Evolutionary conservation across 2,113 vertebrate species (phyloP).

Genomic region (Aldabrachelys gigantea): DNA sequence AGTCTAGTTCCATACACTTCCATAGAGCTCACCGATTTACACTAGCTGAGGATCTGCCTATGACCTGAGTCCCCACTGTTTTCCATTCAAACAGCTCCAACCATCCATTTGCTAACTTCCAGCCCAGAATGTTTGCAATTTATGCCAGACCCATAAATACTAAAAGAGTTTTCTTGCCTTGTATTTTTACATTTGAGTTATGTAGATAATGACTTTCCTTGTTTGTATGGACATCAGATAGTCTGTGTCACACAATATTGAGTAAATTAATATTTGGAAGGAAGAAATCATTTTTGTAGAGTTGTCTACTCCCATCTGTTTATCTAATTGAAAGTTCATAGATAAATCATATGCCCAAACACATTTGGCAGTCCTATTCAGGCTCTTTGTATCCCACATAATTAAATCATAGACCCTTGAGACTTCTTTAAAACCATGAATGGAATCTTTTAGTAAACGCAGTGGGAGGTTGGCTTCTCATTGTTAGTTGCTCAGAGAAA

Average conservation of each 20-base stretch:
- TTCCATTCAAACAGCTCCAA: neutral
- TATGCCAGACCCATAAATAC: neutral
- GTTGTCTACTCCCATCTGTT: conserved; percentile 55
- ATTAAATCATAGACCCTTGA: conserved; percentile 54
- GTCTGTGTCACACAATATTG: conserved; percentile 18
- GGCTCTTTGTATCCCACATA: conserved; percentile 43
- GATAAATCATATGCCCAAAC: conserved; percentile 42
- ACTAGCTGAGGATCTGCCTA: neutral
- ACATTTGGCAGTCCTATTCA: conserved; percentile 6
- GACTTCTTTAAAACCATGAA: conserved; percentile 42
- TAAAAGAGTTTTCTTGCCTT: conserved; percentile 4
- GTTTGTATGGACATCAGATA: conserved; percentile 27
- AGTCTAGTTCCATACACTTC: neutral
- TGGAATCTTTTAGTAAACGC: conserved; percentile 64
- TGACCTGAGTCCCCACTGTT: neutral
- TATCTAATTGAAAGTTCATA: conserved; percentile 50
- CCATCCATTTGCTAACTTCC: neutral
- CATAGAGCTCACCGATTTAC: neutral
- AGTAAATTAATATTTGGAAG: conserved; percentile 59
- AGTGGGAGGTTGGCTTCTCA: conserved; percentile 2
- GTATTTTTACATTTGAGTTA: conserved; percentile 16
- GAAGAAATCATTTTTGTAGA: conserved; percentile 45
- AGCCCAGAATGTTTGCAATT: neutral
- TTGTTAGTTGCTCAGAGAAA: conserved; percentile 29
- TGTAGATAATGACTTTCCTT: neutral